Percentiles rank a stretch among this genome's conserved stretches.
These are phyloP conservation scores for Copidosoma floridanum DNA, from an alignment of 1,140 invertebrate species.

Conservation along the genomic window DNA sequence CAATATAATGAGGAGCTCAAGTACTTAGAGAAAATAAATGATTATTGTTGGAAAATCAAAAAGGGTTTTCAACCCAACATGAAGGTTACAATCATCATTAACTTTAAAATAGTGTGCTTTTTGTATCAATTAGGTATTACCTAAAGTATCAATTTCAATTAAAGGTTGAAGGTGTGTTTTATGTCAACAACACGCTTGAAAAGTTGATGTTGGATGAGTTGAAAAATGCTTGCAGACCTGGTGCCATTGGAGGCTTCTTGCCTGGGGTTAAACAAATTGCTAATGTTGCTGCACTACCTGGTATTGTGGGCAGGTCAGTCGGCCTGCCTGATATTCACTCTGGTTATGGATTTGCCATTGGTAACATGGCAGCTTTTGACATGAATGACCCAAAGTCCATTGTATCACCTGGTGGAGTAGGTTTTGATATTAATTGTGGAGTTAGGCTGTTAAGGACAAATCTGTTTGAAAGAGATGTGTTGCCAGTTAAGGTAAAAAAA, in stretches of 20 bases:
- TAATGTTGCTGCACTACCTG: slow-evolving; percentile 97
- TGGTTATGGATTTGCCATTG: slow-evolving; percentile 99
- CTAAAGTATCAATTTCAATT: slow-evolving; percentile 32
- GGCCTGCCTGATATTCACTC: slow-evolving; percentile 98
- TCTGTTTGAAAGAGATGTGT: slow-evolving; percentile 91
- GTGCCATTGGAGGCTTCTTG: slow-evolving; percentile 91
- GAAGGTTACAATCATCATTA: slow-evolving; percentile 69
- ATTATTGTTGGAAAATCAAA: slow-evolving; percentile 91
- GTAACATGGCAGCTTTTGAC: slow-evolving; percentile 99
- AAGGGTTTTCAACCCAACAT: slow-evolving; percentile 99
- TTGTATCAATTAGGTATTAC: not conserved
- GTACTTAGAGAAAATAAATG: slow-evolving; percentile 87
- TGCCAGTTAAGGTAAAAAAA: slow-evolving; percentile 77
- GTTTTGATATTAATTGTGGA: slow-evolving; percentile 99
- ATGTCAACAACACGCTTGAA: slow-evolving; percentile 91
- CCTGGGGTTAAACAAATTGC: slow-evolving; percentile 99
- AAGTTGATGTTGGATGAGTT: slow-evolving; percentile 98
- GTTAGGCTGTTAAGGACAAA: slow-evolving; percentile 95
- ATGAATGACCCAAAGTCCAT: slow-evolving; percentile 88
- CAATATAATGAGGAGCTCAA: slow-evolving; percentile 92
- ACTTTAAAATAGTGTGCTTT: slow-evolving; percentile 10
- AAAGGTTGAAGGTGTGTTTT: slow-evolving; percentile 97
- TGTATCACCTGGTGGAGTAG: slow-evolving; percentile 97
- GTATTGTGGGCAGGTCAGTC: slow-evolving; percentile 87
- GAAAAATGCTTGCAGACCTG: slow-evolving; percentile 83